Conservation (phyloP, 2,888 invertebrate species). For the Rhopalosiphum nymphaeae region DNA sequence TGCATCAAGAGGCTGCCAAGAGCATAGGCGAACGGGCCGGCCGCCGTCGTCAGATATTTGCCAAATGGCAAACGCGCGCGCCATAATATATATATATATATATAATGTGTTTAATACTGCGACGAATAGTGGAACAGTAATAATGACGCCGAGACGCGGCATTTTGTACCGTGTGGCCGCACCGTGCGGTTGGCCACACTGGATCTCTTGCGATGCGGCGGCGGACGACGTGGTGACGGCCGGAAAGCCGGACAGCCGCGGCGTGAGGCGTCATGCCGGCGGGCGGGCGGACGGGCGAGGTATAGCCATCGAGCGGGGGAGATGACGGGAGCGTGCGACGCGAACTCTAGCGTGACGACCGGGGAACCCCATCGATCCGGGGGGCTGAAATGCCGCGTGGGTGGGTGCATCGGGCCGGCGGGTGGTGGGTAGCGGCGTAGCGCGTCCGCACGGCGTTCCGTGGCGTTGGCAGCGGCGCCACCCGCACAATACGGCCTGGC, state of each 20-base stretch:
- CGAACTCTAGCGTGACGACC: slow-evolving; percentile 56
- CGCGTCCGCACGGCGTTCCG: slow-evolving; percentile 42
- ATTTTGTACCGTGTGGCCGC: neutral
- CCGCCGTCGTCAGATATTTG: neutral
- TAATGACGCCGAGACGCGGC: neutral
- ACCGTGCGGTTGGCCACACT: slow-evolving; percentile 13
- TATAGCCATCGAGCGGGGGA: neutral
- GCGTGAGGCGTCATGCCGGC: neutral
- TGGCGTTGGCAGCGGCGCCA: slow-evolving; percentile 35
- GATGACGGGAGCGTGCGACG: slow-evolving; percentile 7
- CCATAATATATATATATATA: too few relatives aligned
- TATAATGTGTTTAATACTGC: neutral
- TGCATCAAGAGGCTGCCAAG: neutral
- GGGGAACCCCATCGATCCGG: slow-evolving; percentile 61
- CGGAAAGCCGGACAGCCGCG: neutral
- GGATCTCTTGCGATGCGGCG: neutral
- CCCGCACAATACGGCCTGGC: slow-evolving; percentile 45
- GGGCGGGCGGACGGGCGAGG: neutral
- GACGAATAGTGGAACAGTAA: neutral
- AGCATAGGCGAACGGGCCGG: neutral
- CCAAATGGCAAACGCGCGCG: neutral
- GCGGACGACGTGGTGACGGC: neutral
- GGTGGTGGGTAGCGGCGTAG: neutral
- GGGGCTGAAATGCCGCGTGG: slow-evolving; percentile 29
- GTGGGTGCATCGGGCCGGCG: neutral